These are phyloP conservation scores for Microcebus griseorufus DNA, from an alignment of 2,113 vertebrate genomes.

Conservation along the genomic window DNA sequence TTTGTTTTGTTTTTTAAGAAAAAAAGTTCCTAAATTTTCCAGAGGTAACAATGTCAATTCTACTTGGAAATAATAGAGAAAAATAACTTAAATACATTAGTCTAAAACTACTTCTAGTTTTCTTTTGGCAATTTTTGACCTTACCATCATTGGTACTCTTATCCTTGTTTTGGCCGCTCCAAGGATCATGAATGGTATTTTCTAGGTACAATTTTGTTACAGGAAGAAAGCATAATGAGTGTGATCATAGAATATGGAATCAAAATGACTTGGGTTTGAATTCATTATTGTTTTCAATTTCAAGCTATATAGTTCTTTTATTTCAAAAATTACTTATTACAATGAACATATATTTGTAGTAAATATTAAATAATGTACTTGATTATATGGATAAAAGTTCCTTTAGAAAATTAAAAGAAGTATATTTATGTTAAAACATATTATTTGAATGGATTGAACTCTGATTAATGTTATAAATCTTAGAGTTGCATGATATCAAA, in stretches of 20 bases:
- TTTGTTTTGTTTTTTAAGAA: background rate
- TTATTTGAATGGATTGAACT: background rate
- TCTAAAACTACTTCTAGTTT: background rate
- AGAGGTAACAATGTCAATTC: background rate
- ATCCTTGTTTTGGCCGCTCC: background rate
- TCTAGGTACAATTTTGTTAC: background rate
- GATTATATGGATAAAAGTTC: background rate
- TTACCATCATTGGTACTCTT: background rate
- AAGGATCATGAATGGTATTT: background rate
- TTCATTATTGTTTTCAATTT: background rate
- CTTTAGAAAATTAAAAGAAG: constrained; percentile 10
- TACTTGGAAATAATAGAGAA: background rate
- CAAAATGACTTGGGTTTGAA: background rate
- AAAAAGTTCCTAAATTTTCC: background rate
- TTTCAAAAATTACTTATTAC: background rate
- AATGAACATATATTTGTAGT: background rate
- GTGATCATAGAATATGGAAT: background rate
- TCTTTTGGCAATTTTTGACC: background rate
- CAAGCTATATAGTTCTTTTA: background rate
- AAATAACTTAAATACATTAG: background rate
- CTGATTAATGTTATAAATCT: background rate
- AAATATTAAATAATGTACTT: background rate
- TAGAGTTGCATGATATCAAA: background rate
- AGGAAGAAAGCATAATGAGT: background rate
- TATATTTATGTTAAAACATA: background rate